Percentiles rank a stretch among this genome's conserved stretches.
These are phyloP conservation scores for Lophotis ruficrista DNA, from an alignment of 2,113 vertebrate species.

Conservation along the genomic window DNA sequence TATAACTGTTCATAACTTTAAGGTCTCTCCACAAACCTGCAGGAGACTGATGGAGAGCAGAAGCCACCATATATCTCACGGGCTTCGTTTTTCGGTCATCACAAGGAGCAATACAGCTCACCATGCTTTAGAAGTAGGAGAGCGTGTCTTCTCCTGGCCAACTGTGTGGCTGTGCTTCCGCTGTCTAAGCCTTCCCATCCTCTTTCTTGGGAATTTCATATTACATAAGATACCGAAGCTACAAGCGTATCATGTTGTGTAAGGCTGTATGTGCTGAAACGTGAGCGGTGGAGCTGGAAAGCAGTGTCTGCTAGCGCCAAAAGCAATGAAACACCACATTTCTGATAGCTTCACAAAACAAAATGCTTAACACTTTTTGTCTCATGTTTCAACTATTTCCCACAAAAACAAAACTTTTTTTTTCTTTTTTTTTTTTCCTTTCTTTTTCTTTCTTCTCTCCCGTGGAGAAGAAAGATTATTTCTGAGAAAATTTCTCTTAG, in stretches of 20 bases:
- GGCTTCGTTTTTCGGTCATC: rapidly evolving
- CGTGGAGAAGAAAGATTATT: not conserved
- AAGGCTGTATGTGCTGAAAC: not conserved
- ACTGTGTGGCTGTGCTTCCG: not conserved
- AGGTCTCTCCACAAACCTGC: not conserved
- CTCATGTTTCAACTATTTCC: not conserved
- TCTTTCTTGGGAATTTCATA: not conserved
- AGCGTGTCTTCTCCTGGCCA: not conserved
- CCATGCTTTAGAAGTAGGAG: not conserved
- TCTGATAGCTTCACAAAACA: not conserved
- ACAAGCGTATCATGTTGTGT: not conserved
- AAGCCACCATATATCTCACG: rapidly evolving
- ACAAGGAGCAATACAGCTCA: rapidly evolving
- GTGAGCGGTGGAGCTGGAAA: not conserved
- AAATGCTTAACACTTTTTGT: not conserved
- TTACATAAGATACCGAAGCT: not conserved
- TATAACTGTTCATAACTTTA: too few species aligned
- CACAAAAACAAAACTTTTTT: not conserved
- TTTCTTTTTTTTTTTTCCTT: not conserved
- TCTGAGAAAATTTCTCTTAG: not conserved
- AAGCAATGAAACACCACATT: not conserved
- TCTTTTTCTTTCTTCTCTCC: not conserved
- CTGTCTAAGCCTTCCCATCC: not conserved
- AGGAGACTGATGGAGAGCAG: not conserved
- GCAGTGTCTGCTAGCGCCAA: not conserved